phyloP scores from a whole-genome alignment of 2,113 vertebrate genomes.

The Serinus canaria region DNA sequence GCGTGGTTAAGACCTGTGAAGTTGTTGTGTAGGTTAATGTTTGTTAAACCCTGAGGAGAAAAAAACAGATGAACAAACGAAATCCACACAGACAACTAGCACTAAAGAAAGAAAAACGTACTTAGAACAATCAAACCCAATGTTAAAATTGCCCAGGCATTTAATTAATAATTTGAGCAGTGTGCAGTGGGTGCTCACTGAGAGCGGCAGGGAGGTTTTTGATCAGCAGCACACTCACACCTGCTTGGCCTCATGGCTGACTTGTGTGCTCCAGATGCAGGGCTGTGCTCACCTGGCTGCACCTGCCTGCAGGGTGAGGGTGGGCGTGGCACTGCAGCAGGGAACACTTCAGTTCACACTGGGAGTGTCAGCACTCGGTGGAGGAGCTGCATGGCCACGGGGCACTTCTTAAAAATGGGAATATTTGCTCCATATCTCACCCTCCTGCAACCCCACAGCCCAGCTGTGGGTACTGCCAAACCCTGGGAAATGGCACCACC shows the following conservation, averaged over 20 bases:
- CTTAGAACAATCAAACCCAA: neutral
- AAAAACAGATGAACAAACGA: neutral
- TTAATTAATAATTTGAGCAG: neutral
- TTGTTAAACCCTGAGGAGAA: neutral
- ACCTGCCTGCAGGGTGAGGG: neutral
- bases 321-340: fast-evolving
- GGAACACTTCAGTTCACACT: fast-evolving
- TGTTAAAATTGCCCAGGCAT: neutral
- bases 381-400: fast-evolving
- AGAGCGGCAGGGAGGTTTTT: neutral
- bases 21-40: neutral
- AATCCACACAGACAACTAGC: neutral
- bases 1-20: fast-evolving
- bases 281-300: neutral
- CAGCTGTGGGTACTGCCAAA: too few relatives aligned
- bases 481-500: fast-evolving
- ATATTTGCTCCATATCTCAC: fast-evolving
- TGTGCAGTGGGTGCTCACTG: neutral
- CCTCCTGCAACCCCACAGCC: too few relatives aligned
- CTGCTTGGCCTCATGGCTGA: neutral
- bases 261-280: neutral
- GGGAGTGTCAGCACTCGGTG: fast-evolving
- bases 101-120: neutral
- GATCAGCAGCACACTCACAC: neutral
- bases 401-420: neutral